Conservation (phyloP, 2,888 invertebrate species). For the Brenthis daphne region DNA sequence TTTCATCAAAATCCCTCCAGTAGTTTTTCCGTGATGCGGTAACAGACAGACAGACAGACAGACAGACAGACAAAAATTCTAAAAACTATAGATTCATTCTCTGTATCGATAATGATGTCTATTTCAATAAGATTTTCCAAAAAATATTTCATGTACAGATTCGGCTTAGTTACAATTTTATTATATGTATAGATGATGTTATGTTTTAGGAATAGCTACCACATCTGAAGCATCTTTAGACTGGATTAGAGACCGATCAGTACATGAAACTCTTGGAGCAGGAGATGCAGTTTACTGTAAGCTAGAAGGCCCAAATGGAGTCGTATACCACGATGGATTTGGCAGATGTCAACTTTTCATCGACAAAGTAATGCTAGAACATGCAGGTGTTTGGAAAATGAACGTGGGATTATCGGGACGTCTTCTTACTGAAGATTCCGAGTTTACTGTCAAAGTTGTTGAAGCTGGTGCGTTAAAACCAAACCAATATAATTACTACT, state of each 20-base stretch:
- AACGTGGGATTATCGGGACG: slow-evolving; percentile 51
- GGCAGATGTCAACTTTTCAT: slow-evolving; percentile 59
- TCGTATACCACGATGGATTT: slow-evolving; percentile 56
- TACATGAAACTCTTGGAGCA: slow-evolving; percentile 54
- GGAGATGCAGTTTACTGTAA: slow-evolving; percentile 61
- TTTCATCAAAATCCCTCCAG: no score
- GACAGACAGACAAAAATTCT: no score
- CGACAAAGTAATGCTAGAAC: slow-evolving; percentile 50
- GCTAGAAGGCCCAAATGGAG: slow-evolving; percentile 48
- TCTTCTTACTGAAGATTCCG: slow-evolving; percentile 49
- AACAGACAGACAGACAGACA: no score
- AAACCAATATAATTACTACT: no score
- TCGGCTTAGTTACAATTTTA: no score
- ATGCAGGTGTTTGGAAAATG: slow-evolving; percentile 61
- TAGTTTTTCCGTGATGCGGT: no score
- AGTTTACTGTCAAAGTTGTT: slow-evolving; percentile 49
- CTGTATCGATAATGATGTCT: no score
- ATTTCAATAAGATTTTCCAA: no score
- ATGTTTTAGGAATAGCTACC: background rate
- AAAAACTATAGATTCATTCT: no score
- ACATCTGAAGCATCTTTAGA: background rate
- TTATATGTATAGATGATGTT: no score
- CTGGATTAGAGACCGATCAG: slow-evolving; percentile 49
- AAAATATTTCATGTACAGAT: no score
- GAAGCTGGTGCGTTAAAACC: slow-evolving; percentile 48